These are phyloP conservation scores for Acanthoscelides obtectus DNA, from an alignment of 2,888 invertebrate species.

Conservation along the genomic window DNA sequence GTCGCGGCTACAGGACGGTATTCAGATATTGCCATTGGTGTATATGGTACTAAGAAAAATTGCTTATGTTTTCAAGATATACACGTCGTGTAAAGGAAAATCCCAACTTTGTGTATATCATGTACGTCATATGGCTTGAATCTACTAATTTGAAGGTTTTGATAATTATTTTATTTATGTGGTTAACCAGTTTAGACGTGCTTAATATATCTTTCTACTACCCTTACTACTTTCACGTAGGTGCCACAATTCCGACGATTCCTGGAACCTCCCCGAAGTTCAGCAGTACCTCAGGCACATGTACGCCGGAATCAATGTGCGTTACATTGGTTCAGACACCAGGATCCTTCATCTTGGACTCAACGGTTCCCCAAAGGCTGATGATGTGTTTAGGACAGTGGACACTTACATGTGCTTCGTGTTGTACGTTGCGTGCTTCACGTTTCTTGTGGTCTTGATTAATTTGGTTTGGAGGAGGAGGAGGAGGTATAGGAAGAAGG, in stretches of 20 bases:
- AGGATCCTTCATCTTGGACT: slow-evolving; percentile 36
- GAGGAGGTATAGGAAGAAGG: slow-evolving; percentile 65
- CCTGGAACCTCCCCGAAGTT: slow-evolving; percentile 62
- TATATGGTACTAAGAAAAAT: no score
- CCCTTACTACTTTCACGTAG: background rate
- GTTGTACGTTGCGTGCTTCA: slow-evolving; percentile 48
- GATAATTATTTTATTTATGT: no score
- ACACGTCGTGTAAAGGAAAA: no score
- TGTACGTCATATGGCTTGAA: no score
- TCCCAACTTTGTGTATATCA: no score
- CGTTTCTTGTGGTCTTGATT: slow-evolving; percentile 60
- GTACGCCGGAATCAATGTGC: slow-evolving; percentile 49
- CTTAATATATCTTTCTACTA: no score
- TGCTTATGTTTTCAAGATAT: no score
- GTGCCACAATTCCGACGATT: slow-evolving; percentile 53
- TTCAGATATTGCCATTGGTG: no score
- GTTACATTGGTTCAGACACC: slow-evolving; percentile 48
- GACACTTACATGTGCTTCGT: slow-evolving; percentile 45
- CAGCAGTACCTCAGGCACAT: slow-evolving; percentile 58
- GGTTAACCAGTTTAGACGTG: no score
- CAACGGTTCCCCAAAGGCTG: slow-evolving; percentile 13
- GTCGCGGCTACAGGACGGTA: no score
- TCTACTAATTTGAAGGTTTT: no score
- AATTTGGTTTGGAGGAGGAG: slow-evolving; percentile 68
- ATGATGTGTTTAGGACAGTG: slow-evolving; percentile 32